Evolutionary conservation across 2,888 invertebrate species (phyloP).

Genomic region (Euzophera pinguis): DNA sequence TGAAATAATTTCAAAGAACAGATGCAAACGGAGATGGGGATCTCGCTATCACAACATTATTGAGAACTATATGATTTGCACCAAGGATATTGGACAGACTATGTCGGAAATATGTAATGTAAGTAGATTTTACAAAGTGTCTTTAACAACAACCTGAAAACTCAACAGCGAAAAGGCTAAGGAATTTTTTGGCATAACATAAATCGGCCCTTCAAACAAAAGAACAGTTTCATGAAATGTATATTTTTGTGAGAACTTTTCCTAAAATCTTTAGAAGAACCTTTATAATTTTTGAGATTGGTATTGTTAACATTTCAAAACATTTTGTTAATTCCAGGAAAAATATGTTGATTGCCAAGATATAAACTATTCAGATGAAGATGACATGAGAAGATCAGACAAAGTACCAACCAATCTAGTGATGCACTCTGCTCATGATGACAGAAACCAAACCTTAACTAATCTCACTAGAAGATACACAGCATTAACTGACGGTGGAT

Average conservation of each 20-base stretch:
- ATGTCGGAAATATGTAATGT: constrained; percentile 71
- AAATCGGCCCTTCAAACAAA: no score
- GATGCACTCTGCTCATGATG: constrained; percentile 60
- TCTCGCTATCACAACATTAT: constrained; percentile 60
- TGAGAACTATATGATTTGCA: constrained; percentile 70
- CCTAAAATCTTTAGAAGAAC: no score
- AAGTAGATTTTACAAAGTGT: constrained; percentile 24
- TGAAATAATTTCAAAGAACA: constrained; percentile 53
- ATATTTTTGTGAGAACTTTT: no score
- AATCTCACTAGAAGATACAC: not conserved
- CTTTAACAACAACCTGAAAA: not conserved
- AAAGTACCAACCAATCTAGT: constrained; percentile 51
- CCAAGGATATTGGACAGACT: constrained; percentile 61
- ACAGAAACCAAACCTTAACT: constrained; percentile 20
- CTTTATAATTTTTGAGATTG: not conserved
- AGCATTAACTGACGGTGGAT: constrained; percentile 46
- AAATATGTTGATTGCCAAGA: constrained; percentile 69
- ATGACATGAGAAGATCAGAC: constrained; percentile 42
- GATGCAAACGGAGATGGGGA: constrained; percentile 66
- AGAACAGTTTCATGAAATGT: no score
- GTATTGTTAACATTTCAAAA: not conserved
- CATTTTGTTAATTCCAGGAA: constrained; percentile 36
- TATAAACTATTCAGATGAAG: constrained; percentile 60
- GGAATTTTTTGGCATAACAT: no score
- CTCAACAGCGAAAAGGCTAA: no score